A percentile compares a stretch with the other conserved stretches of the same genome.
Evolutionary conservation across 1,140 invertebrate species (phyloP).

Genomic region (Aradophagus sp.): DNA sequence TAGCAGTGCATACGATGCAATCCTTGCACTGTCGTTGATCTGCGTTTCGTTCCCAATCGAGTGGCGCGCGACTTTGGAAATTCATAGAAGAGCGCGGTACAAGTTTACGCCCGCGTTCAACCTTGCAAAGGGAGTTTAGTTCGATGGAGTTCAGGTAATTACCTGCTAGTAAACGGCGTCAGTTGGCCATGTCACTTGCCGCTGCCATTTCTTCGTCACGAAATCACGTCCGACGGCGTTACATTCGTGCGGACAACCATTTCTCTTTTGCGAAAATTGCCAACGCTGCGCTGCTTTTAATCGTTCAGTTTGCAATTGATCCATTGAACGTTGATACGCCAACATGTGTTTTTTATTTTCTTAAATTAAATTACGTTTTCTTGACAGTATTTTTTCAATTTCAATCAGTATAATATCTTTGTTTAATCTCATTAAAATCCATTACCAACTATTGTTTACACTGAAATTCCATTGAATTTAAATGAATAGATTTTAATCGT

Average conservation of each 20-base stretch:
- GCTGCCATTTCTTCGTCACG: conserved; percentile 23
- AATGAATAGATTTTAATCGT: too few relatives aligned
- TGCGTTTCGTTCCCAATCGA: conserved; percentile 18
- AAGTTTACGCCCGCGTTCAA: conserved; percentile 13
- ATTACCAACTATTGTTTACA: too few relatives aligned
- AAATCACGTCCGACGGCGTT: conserved; percentile 15
- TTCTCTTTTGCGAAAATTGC: neutral
- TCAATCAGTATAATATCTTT: too few relatives aligned
- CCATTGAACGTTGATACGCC: too few relatives aligned
- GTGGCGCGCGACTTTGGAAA: conserved; percentile 25
- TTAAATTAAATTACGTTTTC: too few relatives aligned
- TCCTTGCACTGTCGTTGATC: neutral
- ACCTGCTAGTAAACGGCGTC: conserved; percentile 64
- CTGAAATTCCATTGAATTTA: too few relatives aligned
- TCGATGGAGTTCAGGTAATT: conserved; percentile 67
- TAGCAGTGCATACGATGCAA: too few relatives aligned
- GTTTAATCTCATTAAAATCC: too few relatives aligned
- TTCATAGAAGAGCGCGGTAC: conserved; percentile 16
- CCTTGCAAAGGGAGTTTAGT: conserved; percentile 39
- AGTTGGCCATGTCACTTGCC: conserved; percentile 65
- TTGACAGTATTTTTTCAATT: too few relatives aligned
- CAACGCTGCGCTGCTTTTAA: neutral
- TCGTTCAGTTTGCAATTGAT: neutral
- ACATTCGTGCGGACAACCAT: neutral
- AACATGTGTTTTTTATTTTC: too few relatives aligned